phyloP scores from a whole-genome alignment of 2,113 vertebrate species.

The Thermophis baileyi region DNA sequence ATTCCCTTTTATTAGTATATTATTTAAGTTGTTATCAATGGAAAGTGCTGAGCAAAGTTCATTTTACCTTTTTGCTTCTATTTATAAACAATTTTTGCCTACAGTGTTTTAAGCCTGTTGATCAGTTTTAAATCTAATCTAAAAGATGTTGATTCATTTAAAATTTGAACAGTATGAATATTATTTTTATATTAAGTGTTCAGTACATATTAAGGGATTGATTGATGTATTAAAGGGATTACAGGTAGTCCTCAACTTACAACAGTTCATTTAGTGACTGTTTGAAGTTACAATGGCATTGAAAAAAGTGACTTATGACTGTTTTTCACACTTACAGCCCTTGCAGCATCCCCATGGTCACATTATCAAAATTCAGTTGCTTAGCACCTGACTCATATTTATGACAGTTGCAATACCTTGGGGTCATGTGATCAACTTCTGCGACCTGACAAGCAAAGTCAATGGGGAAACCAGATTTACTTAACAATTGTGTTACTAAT shows the following conservation, averaged over 20 bases:
- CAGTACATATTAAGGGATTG: neutral
- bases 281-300: neutral
- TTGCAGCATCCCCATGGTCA: neutral
- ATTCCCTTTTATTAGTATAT: neutral
- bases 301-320: neutral
- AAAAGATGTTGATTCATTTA: neutral
- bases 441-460: neutral
- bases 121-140: neutral
- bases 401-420: neutral
- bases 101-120: neutral
- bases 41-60: neutral
- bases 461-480: neutral
- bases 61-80: neutral
- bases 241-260: neutral
- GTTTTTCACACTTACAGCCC: neutral
- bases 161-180: neutral
- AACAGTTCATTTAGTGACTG: neutral
- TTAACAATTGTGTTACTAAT: too few species aligned
- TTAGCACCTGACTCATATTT: neutral
- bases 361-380: neutral
- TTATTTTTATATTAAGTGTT: neutral
- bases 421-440: neutral
- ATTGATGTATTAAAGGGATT: neutral
- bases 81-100: neutral
- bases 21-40: neutral